A percentile compares a stretch with the other conserved stretches of the same genome.
Conservation (phyloP, 92 coral and sea anemone species). For the Heliopora coerulea region DNA sequence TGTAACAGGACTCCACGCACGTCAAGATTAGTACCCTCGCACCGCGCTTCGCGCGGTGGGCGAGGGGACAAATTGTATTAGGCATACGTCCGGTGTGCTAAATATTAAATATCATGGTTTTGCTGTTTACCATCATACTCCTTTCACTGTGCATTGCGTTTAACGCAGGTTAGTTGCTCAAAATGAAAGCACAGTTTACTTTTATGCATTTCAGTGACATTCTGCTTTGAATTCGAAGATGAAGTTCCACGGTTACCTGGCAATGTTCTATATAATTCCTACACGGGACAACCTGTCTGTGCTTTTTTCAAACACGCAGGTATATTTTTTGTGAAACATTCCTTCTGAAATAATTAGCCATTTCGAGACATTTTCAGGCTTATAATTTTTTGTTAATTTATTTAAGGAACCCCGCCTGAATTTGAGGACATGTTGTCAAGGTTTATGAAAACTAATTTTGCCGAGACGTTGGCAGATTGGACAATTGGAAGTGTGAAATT, state of each 20-base stretch:
- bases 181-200: too few species aligned
- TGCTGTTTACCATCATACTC: too few species aligned
- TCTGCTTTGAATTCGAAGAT: neutral
- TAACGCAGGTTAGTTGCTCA: too few species aligned
- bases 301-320: slow-evolving; percentile 35
- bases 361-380: neutral
- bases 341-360: neutral
- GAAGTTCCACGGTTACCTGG: slow-evolving; percentile 12
- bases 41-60: too few species aligned
- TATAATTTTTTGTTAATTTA: neutral
- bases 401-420: slow-evolving; percentile 2
- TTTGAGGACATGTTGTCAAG: slow-evolving; percentile 18
- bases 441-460: slow-evolving; percentile 11
- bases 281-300: slow-evolving; percentile 36
- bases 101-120: too few species aligned
- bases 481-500: slow-evolving; percentile 31
- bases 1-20: too few species aligned
- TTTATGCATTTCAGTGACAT: too few species aligned
- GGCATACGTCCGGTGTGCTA: too few species aligned
- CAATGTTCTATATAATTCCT: slow-evolving; percentile 16
- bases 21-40: too few species aligned
- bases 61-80: too few species aligned
- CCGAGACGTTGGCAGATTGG: slow-evolving; percentile 22
- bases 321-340: neutral
- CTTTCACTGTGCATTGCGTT: too few species aligned